Evolutionary conservation across 2,888 invertebrate species (phyloP).

Genomic region (Enoplolaimus lenunculus): DNA sequence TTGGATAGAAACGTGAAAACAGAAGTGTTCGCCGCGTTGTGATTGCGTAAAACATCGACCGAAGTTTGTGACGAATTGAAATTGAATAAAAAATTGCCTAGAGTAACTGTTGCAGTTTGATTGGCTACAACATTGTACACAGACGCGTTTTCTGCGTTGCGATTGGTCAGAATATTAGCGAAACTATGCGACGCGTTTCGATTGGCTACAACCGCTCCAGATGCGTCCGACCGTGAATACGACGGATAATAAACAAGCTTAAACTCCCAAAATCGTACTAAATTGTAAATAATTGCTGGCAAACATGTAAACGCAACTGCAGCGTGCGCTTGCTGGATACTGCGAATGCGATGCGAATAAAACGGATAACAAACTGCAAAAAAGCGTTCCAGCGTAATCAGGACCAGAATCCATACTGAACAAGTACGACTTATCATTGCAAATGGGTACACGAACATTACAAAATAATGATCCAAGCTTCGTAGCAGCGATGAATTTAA

Average conservation of each 20-base stretch:
- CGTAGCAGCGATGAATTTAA: not conserved
- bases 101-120: no score
- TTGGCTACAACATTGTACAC: no score
- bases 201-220: not conserved
- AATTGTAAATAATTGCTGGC: not conserved
- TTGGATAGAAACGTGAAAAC: no score
- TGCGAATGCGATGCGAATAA: not conserved
- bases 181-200: no score
- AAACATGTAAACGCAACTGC: not conserved
- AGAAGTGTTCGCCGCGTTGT: no score
- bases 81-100: no score
- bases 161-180: not conserved
- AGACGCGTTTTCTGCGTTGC: no score
- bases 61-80: no score
- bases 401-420: constrained; percentile 12
- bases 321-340: constrained; percentile 1
- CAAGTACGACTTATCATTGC: constrained; percentile 11
- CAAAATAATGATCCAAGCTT: not conserved
- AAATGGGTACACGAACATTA: constrained; percentile 13
- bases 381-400: constrained; percentile 16
- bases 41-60: no score
- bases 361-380: constrained; percentile 17
- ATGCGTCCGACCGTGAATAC: not conserved
- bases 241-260: not conserved
- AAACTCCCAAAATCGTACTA: constrained; percentile 16